These are phyloP conservation scores for Scytalopus superciliaris DNA, from an alignment of 2,113 vertebrate species.

Conservation along the genomic window DNA sequence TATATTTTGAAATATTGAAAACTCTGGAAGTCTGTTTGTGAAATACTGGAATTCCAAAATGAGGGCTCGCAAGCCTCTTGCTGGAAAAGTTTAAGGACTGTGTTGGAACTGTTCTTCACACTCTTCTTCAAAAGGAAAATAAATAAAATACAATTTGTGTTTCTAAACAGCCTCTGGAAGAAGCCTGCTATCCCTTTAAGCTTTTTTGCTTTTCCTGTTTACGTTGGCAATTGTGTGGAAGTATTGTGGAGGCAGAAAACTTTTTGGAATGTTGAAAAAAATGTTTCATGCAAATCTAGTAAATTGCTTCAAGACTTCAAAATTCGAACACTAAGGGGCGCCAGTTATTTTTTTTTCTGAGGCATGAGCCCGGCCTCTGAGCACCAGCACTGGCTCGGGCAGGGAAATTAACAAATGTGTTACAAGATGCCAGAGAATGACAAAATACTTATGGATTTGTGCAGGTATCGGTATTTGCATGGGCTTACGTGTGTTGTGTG, in stretches of 20 bases:
- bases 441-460: background rate
- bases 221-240: slow-evolving; percentile 69
- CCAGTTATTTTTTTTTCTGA: slow-evolving; percentile 71
- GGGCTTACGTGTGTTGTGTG: background rate
- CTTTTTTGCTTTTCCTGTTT: slow-evolving; percentile 71
- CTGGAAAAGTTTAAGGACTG: background rate
- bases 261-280: slow-evolving; percentile 82
- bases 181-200: slow-evolving; percentile 67
- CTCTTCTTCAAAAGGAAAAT: background rate
- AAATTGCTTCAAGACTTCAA: slow-evolving; percentile 62
- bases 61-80: background rate
- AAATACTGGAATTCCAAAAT: background rate
- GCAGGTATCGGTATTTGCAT: background rate
- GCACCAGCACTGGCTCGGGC: background rate
- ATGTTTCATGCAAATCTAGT: slow-evolving; percentile 63
- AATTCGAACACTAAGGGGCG: slow-evolving; percentile 81
- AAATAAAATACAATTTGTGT: background rate
- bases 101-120: background rate
- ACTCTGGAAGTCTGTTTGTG: background rate
- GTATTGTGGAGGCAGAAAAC: slow-evolving; percentile 79
- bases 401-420: background rate
- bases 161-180: background rate
- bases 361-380: background rate
- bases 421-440: background rate
- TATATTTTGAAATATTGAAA: background rate